These are phyloP conservation scores for Hoplodrina blanda DNA, from an alignment of 2,888 invertebrate genomes.

Conservation along the genomic window DNA sequence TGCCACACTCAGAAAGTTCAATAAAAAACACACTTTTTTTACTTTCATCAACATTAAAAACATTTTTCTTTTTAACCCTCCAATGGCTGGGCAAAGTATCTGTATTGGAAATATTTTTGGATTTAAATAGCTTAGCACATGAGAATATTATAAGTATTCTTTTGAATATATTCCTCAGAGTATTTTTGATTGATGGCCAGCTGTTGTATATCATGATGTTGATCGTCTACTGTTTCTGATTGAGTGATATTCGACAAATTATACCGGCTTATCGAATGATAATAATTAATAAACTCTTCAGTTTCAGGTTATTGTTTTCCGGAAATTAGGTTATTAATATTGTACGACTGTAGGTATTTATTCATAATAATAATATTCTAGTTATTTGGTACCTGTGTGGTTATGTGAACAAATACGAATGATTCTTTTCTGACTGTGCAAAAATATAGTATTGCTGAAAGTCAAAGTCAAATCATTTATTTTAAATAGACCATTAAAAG, in stretches of 20 bases:
- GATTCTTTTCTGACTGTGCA: too few relatives aligned
- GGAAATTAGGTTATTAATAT: constrained; percentile 8
- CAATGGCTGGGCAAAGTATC: constrained; percentile 69
- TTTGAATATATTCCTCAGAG: constrained; percentile 27
- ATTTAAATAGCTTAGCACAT: constrained; percentile 33
- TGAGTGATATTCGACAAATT: constrained; percentile 15
- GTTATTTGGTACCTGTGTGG: neutral
- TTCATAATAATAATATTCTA: neutral
- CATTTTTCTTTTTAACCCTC: constrained; percentile 53
- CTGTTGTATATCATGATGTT: constrained; percentile 23
- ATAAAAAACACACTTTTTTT: constrained; percentile 40
- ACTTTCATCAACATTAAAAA: constrained; percentile 54
- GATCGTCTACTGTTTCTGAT: constrained; percentile 17
- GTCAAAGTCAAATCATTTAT: too few relatives aligned
- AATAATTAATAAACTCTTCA: constrained; percentile 45
- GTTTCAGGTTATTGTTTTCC: constrained; percentile 9
- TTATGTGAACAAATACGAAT: too few relatives aligned
- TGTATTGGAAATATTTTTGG: constrained; percentile 54
- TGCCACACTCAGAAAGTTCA: constrained; percentile 24
- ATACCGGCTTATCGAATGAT: constrained; percentile 43
- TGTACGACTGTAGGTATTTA: neutral
- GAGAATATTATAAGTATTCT: constrained; percentile 20
- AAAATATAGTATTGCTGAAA: too few relatives aligned
- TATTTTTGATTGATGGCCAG: constrained; percentile 24
- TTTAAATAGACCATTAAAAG: too few relatives aligned